Evolutionary conservation across 2,888 invertebrate genomes (phyloP).

Genomic region (Campaea margaritaria): DNA sequence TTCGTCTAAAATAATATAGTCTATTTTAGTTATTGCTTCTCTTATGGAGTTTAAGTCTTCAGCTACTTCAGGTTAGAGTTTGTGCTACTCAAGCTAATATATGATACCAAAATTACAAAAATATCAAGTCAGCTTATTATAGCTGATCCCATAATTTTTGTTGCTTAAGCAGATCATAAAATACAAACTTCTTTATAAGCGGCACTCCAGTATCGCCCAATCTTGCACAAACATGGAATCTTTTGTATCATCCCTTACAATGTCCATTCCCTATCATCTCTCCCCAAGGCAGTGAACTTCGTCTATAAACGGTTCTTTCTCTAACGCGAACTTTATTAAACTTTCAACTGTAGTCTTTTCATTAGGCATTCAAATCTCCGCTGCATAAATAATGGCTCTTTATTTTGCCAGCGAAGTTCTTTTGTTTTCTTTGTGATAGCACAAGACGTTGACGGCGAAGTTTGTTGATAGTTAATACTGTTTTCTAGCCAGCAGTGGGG

Average conservation of each 20-base stretch:
- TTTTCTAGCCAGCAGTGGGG: too few relatives aligned
- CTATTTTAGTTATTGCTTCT: too few relatives aligned
- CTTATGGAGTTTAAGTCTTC: too few relatives aligned
- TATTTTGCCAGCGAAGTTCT: slow-evolving; percentile 39
- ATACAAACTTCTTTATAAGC: too few relatives aligned
- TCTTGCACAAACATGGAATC: slow-evolving; percentile 27
- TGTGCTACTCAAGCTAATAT: too few relatives aligned
- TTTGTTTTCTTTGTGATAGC: slow-evolving; percentile 40
- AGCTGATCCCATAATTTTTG: too few relatives aligned
- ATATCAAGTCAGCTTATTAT: too few relatives aligned
- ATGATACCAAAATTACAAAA: too few relatives aligned
- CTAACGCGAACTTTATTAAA: slow-evolving; percentile 54
- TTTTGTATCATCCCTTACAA: slow-evolving; percentile 13
- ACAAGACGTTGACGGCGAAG: slow-evolving; percentile 25
- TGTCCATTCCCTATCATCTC: slow-evolving; percentile 39
- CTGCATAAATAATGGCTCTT: slow-evolving; percentile 52
- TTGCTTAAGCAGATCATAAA: too few relatives aligned
- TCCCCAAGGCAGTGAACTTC: slow-evolving; percentile 45
- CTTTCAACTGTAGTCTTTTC: slow-evolving; percentile 50
- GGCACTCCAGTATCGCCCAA: background rate
- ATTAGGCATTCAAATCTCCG: slow-evolving; percentile 52
- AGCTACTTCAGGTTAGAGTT: too few relatives aligned
- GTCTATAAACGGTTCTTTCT: slow-evolving; percentile 54
- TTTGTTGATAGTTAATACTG: slow-evolving; percentile 28
- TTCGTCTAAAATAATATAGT: too few relatives aligned